These are phyloP conservation scores for Drosophila diplacantha DNA, from an alignment of 2,888 invertebrate genomes.

Conservation along the genomic window DNA sequence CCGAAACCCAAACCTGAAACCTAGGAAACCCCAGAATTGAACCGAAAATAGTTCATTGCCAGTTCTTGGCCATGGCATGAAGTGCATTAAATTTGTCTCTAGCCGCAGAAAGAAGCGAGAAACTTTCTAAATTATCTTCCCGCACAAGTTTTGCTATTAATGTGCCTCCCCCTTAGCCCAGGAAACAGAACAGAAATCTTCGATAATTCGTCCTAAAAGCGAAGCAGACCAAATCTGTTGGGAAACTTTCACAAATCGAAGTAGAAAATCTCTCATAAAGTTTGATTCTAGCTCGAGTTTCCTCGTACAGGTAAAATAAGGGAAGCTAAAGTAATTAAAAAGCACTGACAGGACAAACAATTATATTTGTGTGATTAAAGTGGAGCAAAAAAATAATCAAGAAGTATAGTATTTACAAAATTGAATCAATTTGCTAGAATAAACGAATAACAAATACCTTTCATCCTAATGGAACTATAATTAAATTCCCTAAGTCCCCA, in stretches of 20 bases:
- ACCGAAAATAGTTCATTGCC: constrained; percentile 46
- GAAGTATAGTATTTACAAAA: background rate
- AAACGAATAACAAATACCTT: background rate
- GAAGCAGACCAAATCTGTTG: constrained; percentile 17
- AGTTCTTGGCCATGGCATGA: constrained; percentile 24
- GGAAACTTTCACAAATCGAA: constrained; percentile 24
- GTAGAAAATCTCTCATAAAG: constrained; percentile 17
- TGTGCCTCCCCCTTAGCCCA: constrained; percentile 3
- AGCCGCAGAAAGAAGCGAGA: constrained; percentile 34
- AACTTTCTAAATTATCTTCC: constrained; percentile 52
- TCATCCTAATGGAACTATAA: background rate
- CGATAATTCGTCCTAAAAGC: constrained; percentile 32
- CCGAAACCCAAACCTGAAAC: constrained; percentile 12
- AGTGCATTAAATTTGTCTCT: constrained; percentile 42
- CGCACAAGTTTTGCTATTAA: constrained; percentile 41
- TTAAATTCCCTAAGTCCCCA: background rate
- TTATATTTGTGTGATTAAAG: background rate
- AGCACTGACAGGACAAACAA: background rate
- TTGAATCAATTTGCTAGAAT: background rate
- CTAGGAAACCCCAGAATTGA: constrained; percentile 12
- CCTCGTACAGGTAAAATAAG: background rate
- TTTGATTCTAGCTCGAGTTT: constrained; percentile 5
- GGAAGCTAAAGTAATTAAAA: constrained; percentile 2
- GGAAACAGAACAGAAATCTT: constrained; percentile 16
- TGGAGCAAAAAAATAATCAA: no score